A percentile compares a stretch with the other conserved stretches of the same genome.
These are phyloP conservation scores for Cephonodes hylas DNA, from an alignment of 2,888 invertebrate genomes.

Conservation along the genomic window DNA sequence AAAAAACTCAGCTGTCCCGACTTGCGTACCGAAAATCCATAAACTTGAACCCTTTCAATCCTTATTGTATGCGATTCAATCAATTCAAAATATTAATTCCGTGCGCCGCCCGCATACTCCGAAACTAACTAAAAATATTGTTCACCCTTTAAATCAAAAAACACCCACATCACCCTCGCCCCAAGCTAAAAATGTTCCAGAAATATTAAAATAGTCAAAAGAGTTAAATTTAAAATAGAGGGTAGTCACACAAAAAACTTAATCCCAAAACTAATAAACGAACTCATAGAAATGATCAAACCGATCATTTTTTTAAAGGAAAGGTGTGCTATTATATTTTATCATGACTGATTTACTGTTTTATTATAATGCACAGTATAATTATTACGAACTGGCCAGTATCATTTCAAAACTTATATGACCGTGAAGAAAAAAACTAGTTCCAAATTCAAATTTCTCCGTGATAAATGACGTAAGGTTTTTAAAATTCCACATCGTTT, in stretches of 20 bases:
- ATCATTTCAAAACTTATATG: constrained; percentile 4
- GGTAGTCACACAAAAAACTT: constrained; percentile 60
- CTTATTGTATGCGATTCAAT: constrained; percentile 37
- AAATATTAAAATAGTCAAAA: constrained; percentile 81
- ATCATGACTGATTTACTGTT: not conserved
- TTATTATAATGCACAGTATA: not conserved
- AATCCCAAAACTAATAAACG: constrained; percentile 65
- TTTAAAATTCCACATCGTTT: constrained; percentile 39
- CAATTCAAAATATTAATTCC: constrained; percentile 48
- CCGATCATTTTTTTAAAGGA: not conserved
- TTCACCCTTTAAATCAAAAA: constrained; percentile 61
- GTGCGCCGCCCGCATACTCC: constrained; percentile 60
- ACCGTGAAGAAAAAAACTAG: constrained; percentile 15
- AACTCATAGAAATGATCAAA: not conserved
- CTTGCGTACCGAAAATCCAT: constrained; percentile 21
- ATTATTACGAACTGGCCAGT: constrained; percentile 18
- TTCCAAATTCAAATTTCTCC: constrained; percentile 45
- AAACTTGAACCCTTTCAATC: constrained; percentile 16
- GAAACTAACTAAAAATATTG: constrained; percentile 52
- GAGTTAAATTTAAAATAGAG: constrained; percentile 79
- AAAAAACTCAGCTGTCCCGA: constrained; percentile 13
- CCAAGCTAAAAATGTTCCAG: constrained; percentile 68
- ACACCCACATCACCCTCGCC: constrained; percentile 66
- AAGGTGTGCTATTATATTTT: not conserved
- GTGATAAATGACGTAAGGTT: constrained; percentile 42